These are phyloP conservation scores for Drymodes brunneopygia DNA, from an alignment of 2,113 vertebrate species.

Conservation along the genomic window DNA sequence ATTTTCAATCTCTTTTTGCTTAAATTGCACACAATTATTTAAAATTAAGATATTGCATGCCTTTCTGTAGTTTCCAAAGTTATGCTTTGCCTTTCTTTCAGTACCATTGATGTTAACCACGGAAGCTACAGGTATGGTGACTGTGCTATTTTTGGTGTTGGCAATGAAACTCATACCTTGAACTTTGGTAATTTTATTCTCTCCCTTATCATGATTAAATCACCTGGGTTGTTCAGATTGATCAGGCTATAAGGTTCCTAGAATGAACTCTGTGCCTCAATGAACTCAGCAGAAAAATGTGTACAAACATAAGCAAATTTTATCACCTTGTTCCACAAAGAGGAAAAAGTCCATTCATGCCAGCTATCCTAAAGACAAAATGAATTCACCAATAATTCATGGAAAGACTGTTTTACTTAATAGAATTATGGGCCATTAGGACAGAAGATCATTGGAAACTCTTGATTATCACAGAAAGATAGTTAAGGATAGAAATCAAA, in stretches of 20 bases:
- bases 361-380: not conserved
- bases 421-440: not conserved
- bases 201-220: not conserved
- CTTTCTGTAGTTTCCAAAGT: not conserved
- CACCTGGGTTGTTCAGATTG: not conserved
- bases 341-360: not conserved
- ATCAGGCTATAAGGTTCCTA: not conserved
- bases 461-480: not conserved
- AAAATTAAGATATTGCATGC: not conserved
- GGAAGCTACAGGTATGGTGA: not conserved
- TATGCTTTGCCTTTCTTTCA: not conserved
- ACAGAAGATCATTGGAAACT: not conserved
- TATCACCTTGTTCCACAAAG: not conserved
- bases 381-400: not conserved
- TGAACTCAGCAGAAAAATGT: not conserved
- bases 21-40: not conserved
- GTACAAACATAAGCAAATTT: not conserved
- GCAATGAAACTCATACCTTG: not conserved
- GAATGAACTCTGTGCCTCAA: not conserved
- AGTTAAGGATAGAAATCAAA: not conserved
- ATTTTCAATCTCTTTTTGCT: not conserved
- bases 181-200: not conserved
- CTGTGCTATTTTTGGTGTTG: not conserved
- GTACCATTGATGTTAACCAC: not conserved
- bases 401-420: not conserved